Conservation (phyloP, 1,140 invertebrate species). For the Lepidotrigona ventralis region DNA sequence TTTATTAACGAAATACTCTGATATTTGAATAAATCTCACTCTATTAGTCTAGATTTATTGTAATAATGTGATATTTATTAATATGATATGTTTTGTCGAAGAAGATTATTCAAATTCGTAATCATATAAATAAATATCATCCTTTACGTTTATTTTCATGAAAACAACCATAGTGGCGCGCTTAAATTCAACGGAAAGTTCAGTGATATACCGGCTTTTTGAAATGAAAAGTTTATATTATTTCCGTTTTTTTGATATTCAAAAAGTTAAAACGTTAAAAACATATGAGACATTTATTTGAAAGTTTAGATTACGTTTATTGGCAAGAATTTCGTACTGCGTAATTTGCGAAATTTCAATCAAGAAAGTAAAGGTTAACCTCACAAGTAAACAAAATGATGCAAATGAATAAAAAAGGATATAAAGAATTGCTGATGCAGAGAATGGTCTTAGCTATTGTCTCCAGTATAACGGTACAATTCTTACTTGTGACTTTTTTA, state of each 20-base stretch:
- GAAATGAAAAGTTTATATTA: neutral
- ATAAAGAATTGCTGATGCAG: constrained; percentile 77
- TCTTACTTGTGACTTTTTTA: constrained; percentile 79
- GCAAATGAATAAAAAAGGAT: constrained; percentile 58
- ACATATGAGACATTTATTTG: neutral
- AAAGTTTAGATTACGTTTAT: neutral
- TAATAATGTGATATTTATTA: too few species aligned
- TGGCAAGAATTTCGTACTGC: neutral
- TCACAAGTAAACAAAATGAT: constrained; percentile 48
- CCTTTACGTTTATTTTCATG: neutral
- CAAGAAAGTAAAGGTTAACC: constrained; percentile 35
- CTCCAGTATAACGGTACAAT: constrained; percentile 79
- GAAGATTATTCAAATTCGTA: neutral
- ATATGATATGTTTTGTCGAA: neutral
- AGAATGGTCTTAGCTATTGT: constrained; percentile 78
- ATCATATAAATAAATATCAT: neutral
- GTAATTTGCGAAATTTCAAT: neutral
- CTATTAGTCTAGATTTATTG: neutral
- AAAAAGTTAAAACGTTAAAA: neutral
- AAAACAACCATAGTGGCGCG: neutral
- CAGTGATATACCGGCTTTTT: constrained; percentile 22
- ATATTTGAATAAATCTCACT: neutral
- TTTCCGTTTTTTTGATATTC: neutral
- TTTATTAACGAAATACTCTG: neutral
- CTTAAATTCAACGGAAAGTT: constrained; percentile 17